Conservation (phyloP, 37 sponge, comb jelly and placozoan genomes). For the Ianthella basta region DNA sequence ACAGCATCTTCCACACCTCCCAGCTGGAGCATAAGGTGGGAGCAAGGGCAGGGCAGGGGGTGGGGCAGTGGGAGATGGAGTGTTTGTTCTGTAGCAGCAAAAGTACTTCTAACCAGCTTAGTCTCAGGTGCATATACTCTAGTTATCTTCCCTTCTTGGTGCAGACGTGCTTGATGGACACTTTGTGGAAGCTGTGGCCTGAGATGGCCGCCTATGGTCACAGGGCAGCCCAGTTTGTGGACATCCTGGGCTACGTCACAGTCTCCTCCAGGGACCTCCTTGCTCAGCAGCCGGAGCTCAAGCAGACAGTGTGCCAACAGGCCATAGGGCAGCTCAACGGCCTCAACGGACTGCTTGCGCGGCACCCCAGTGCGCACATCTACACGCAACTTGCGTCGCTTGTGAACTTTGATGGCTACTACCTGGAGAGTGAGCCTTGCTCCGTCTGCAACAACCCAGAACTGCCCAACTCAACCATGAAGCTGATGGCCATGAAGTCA, state of each 20-base stretch:
- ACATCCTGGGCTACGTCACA: slow-evolving; percentile 80
- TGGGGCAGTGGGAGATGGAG: not conserved
- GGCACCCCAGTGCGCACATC: slow-evolving; percentile 86
- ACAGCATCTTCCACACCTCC: slow-evolving; percentile 50
- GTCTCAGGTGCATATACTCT: no score
- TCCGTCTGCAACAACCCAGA: slow-evolving; percentile 95
- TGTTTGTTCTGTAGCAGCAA: no score
- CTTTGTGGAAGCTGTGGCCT: slow-evolving; percentile 83
- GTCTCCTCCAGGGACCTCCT: slow-evolving; percentile 36
- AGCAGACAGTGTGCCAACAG: slow-evolving; percentile 37
- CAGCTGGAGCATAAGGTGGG: slow-evolving; percentile 19
- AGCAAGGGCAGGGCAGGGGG: not conserved
- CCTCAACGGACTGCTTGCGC: slow-evolving; percentile 65
- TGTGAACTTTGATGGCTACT: slow-evolving; percentile 94
- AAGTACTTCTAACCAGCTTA: no score
- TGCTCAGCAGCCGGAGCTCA: slow-evolving; percentile 23
- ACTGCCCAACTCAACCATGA: slow-evolving; percentile 63
- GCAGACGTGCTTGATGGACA: slow-evolving; percentile 58
- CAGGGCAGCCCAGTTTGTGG: slow-evolving; percentile 91
- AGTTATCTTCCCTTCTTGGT: not conserved
- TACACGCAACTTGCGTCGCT: slow-evolving; percentile 74
- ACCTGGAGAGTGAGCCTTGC: slow-evolving; percentile 94
- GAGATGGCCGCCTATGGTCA: slow-evolving; percentile 74
- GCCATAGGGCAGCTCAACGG: slow-evolving; percentile 71
- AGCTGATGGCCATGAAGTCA: slow-evolving; percentile 73